phyloP scores from a whole-genome alignment of 37 sponge, comb jelly and placozoan genomes.

The Theonella swinhoei region DNA sequence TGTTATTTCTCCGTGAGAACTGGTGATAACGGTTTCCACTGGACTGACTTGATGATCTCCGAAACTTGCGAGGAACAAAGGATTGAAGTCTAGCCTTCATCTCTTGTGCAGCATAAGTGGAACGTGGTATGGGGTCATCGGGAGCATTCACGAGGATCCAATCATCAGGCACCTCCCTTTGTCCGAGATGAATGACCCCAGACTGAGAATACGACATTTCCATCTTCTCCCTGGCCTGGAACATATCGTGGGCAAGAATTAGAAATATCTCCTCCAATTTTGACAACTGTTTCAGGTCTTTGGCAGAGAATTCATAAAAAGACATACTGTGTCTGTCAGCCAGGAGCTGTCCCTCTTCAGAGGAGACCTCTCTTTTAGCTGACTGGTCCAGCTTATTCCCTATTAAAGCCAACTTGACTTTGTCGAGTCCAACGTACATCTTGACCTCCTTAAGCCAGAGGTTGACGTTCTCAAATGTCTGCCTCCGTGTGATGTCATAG shows the following conservation, averaged over 20 bases:
- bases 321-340: constrained; percentile 44
- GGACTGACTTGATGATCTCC: background rate
- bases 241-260: constrained; percentile 31
- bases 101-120: constrained; percentile 15
- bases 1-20: background rate
- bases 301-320: constrained; percentile 50
- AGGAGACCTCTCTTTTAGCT: constrained; percentile 25
- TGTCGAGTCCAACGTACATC: constrained; percentile 52
- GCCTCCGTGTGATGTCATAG: constrained; percentile 61
- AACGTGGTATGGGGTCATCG: constrained; percentile 26
- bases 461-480: constrained; percentile 49
- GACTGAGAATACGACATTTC: constrained; percentile 16
- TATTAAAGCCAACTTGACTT: constrained; percentile 46
- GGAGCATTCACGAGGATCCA: constrained; percentile 47
- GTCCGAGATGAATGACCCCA: constrained; percentile 6
- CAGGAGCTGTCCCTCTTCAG: constrained; percentile 28
- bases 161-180: constrained; percentile 7
- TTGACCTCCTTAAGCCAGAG: constrained; percentile 63
- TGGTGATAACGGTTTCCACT: background rate
- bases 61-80: background rate
- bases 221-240: constrained; percentile 15
- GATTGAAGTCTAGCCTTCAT: background rate
- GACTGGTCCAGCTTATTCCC: constrained; percentile 70
- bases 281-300: background rate
- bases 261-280: constrained; percentile 13